These are phyloP conservation scores for Stegodyphus dumicola DNA, from an alignment of 1,140 invertebrate species.

Conservation along the genomic window DNA sequence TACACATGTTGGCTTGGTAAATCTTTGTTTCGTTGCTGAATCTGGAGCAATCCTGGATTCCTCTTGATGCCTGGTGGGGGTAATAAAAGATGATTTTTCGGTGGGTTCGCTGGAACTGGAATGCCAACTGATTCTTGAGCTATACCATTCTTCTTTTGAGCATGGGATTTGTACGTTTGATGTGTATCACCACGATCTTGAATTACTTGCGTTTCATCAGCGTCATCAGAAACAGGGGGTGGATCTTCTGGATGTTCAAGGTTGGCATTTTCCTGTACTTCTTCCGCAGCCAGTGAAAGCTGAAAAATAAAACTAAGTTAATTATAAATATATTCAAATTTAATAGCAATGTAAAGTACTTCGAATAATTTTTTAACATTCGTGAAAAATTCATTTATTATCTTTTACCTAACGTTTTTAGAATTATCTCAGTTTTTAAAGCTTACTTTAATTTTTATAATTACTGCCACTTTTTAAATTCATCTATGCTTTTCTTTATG, in stretches of 20 bases:
- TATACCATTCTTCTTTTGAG: conserved; percentile 40
- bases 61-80: conserved; percentile 45
- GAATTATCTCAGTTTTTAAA: too few species aligned
- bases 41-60: conserved; percentile 14
- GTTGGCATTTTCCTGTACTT: conserved; percentile 44
- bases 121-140: conserved; percentile 36
- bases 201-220: conserved; percentile 35
- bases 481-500: too few species aligned
- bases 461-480: too few species aligned
- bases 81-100: conserved; percentile 26
- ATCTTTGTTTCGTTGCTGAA: conserved; percentile 23
- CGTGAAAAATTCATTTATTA: too few species aligned
- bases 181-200: conserved; percentile 45
- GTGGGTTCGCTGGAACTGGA: conserved; percentile 25
- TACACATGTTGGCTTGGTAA: conserved; percentile 6
- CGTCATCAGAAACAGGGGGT: conserved; percentile 1
- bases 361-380: too few species aligned
- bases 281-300: conserved; percentile 45
- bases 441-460: too few species aligned
- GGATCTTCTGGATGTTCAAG: conserved; percentile 1
- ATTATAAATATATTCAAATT: too few species aligned
- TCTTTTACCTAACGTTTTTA: too few species aligned
- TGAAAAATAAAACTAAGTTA: conserved; percentile 9
- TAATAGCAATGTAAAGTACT: too few species aligned
- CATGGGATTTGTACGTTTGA: conserved; percentile 19